Conservation (phyloP, 2,888 invertebrate species). For the Norana najaformis region DNA sequence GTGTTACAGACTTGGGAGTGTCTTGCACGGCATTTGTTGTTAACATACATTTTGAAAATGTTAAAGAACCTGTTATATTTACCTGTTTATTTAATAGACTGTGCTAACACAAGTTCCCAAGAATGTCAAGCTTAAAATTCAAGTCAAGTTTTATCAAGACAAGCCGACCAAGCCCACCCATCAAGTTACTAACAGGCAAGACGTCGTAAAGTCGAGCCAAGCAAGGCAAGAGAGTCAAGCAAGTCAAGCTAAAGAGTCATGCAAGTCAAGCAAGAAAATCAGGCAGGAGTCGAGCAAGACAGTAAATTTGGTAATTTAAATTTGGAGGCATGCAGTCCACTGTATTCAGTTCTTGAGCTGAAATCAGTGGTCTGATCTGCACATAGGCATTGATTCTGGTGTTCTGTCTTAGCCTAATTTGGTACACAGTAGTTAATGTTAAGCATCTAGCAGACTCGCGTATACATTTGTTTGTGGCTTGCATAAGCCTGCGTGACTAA, state of each 20-base stretch:
- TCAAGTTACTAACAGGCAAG: neutral
- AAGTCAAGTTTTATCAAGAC: conserved; percentile 23
- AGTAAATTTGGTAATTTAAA: conserved; percentile 16
- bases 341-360: neutral
- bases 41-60: neutral
- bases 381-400: neutral
- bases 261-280: conserved; percentile 17
- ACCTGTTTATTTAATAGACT: conserved; percentile 2
- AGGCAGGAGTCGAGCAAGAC: conserved; percentile 3
- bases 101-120: conserved; percentile 20
- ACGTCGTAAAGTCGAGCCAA: neutral
- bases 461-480: conserved; percentile 1
- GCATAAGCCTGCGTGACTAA: neutral
- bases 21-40: too few species aligned
- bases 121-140: conserved; percentile 23
- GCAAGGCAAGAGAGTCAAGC: neutral
- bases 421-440: conserved; percentile 13
- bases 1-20: neutral
- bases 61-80: neutral
- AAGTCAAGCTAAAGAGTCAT: neutral
- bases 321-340: neutral
- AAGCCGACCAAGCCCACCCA: neutral
- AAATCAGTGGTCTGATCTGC: neutral
- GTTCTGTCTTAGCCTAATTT: neutral
- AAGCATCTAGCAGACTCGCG: neutral